These are phyloP conservation scores for Drosophila pectinifera DNA, from an alignment of 1,140 invertebrate species.

Conservation along the genomic window DNA sequence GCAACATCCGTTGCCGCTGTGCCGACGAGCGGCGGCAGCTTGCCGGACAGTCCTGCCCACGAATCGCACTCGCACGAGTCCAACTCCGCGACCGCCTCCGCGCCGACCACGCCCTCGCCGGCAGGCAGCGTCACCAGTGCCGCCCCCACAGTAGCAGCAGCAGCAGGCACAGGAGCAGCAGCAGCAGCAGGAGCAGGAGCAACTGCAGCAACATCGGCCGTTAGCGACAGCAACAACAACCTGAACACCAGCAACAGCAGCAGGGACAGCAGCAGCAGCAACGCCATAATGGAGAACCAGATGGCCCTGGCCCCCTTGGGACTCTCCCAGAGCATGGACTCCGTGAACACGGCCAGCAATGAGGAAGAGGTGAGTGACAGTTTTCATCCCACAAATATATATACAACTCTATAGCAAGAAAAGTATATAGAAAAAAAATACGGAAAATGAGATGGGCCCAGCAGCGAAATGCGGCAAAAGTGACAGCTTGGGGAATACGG, in stretches of 20 bases:
- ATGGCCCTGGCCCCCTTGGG: slow-evolving; percentile 85
- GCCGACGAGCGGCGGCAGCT: slow-evolving; percentile 59
- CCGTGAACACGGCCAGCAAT: slow-evolving; percentile 94
- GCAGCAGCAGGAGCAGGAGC: slow-evolving; percentile 31
- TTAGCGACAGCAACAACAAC: slow-evolving; percentile 64
- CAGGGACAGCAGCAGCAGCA: slow-evolving; percentile 53
- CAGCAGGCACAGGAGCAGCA: neutral
- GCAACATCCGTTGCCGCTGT: slow-evolving; percentile 53
- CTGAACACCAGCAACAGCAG: slow-evolving; percentile 48
- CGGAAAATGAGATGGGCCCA: slow-evolving; percentile 23
- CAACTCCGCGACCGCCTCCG: slow-evolving; percentile 72
- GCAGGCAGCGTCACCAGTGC: slow-evolving; percentile 56
- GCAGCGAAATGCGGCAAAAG: slow-evolving; percentile 47
- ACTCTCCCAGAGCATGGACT: slow-evolving; percentile 94
- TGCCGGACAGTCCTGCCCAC: slow-evolving; percentile 72
- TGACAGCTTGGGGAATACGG: slow-evolving; percentile 49
- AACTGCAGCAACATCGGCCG: slow-evolving; percentile 58
- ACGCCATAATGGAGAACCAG: slow-evolving; percentile 83
- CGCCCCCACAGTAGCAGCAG: slow-evolving; percentile 23
- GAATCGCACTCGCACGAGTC: slow-evolving; percentile 74
- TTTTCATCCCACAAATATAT: slow-evolving; percentile 1
- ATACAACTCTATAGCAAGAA: no score
- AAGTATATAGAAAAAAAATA: slow-evolving; percentile 2
- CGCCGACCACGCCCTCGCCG: slow-evolving; percentile 80
- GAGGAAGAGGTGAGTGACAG: slow-evolving; percentile 93